Conservation (phyloP, 1,140 invertebrate species). For the Zaprionus lachaisei region DNA sequence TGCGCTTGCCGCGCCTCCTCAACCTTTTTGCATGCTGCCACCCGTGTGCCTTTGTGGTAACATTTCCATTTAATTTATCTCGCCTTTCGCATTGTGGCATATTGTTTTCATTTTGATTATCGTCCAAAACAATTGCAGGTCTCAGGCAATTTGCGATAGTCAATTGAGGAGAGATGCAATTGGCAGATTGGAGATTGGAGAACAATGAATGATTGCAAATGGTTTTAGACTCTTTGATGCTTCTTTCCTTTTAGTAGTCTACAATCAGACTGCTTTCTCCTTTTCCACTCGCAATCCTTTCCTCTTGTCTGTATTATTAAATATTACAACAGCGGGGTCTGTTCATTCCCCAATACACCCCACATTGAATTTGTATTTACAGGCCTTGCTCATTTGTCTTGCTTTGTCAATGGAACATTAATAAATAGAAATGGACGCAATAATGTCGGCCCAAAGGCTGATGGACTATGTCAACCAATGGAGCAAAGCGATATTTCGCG, state of each 20-base stretch:
- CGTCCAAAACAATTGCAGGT: background rate
- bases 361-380: background rate
- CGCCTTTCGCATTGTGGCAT: slow-evolving; percentile 59
- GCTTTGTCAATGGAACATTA: slow-evolving; percentile 64
- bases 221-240: background rate
- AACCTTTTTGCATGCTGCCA: slow-evolving; percentile 39
- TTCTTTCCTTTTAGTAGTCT: background rate
- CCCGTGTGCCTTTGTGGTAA: slow-evolving; percentile 19
- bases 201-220: background rate
- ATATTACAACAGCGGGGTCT: no score
- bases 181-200: background rate
- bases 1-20: slow-evolving; percentile 51
- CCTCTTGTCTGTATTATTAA: no score
- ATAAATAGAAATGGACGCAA: slow-evolving; percentile 38
- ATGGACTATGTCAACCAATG: slow-evolving; percentile 9
- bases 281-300: no score
- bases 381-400: slow-evolving; percentile 64
- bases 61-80: slow-evolving; percentile 24
- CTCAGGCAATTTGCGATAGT: slow-evolving; percentile 13
- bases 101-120: slow-evolving; percentile 56
- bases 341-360: background rate
- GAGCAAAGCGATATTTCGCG: background rate
- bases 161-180: background rate
- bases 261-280: no score
- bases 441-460: slow-evolving; percentile 33